Percentiles rank a stretch among this genome's conserved stretches.
Evolutionary conservation across 2,113 vertebrate genomes (phyloP).

Genomic region (Ciconia maguari): DNA sequence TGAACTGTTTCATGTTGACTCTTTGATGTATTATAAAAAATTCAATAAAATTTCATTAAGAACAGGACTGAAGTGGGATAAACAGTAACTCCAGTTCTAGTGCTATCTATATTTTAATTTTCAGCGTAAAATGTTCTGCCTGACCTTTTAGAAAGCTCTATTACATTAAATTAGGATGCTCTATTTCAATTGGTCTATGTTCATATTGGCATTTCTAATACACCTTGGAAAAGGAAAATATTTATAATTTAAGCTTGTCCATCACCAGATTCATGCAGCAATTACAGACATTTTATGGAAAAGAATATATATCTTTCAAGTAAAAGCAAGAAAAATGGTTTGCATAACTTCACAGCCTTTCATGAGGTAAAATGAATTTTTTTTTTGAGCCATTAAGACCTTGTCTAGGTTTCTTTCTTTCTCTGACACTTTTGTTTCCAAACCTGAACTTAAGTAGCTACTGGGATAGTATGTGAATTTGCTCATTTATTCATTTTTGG

Average conservation of each 20-base stretch:
- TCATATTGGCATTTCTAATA: slow-evolving; percentile 11
- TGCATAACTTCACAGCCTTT: not conserved
- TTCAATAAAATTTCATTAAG: slow-evolving; percentile 34
- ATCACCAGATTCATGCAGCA: not conserved
- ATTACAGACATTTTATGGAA: not conserved
- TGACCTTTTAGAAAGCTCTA: slow-evolving; percentile 56
- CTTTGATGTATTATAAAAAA: slow-evolving; percentile 41
- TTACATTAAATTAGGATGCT: slow-evolving; percentile 13
- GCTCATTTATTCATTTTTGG: slow-evolving; percentile 12
- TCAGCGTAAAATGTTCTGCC: slow-evolving; percentile 19
- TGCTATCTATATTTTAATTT: slow-evolving; percentile 50
- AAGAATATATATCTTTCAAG: not conserved
- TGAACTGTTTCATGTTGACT: slow-evolving; percentile 44
- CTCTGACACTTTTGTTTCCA: not conserved
- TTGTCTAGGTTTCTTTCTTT: not conserved
- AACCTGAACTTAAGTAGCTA: not conserved
- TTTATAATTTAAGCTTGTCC: slow-evolving; percentile 28
- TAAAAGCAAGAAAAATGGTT: not conserved
- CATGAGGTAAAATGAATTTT: not conserved
- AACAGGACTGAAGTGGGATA: slow-evolving; percentile 20
- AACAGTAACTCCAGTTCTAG: slow-evolving; percentile 14
- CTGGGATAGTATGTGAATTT: not conserved
- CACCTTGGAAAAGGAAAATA: slow-evolving; percentile 36
- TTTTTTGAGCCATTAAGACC: not conserved
- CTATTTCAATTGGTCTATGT: not conserved